Evolutionary conservation across 2,113 vertebrate species (phyloP).

Genomic region (Paramormyrops kingsleyae): DNA sequence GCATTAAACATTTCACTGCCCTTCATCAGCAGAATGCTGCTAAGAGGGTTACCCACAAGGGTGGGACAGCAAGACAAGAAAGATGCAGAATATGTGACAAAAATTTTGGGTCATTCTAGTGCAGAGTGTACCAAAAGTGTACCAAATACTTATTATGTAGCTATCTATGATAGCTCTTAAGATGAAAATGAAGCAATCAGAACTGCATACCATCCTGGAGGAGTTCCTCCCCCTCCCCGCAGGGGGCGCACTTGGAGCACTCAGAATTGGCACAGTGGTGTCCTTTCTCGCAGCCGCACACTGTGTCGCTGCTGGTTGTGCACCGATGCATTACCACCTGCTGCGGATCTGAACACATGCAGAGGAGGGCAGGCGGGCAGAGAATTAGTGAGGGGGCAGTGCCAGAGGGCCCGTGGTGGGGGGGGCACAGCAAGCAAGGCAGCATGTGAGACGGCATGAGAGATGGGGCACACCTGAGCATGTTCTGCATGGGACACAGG

Average conservation of each 20-base stretch:
- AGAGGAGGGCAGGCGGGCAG: background rate
- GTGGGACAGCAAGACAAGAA: background rate
- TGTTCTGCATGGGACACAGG: conserved; percentile 33
- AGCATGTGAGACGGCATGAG: background rate
- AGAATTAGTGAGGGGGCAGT: background rate
- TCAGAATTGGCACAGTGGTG: conserved; percentile 33
- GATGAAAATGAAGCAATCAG: background rate
- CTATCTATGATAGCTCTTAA: background rate
- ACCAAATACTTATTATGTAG: background rate
- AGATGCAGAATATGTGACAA: background rate
- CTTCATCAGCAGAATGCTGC: background rate
- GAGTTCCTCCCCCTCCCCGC: conserved; percentile 48
- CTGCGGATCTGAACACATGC: conserved; percentile 35
- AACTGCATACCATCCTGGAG: conserved; percentile 34
- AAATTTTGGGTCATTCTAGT: background rate
- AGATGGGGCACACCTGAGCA: conserved; percentile 47
- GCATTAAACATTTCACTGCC: background rate
- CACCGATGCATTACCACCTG: conserved; percentile 30
- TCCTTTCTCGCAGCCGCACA: conserved; percentile 50
- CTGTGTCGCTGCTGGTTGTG: conserved; percentile 36
- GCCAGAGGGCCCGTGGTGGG: background rate
- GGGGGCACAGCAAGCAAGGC: background rate
- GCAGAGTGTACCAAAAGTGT: background rate
- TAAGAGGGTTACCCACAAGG: background rate
- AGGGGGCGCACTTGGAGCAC: conserved; percentile 47